Percentiles rank a stretch among this genome's conserved stretches.
These are phyloP conservation scores for Xiphydria camelus DNA, from an alignment of 2,888 invertebrate genomes.

Conservation along the genomic window DNA sequence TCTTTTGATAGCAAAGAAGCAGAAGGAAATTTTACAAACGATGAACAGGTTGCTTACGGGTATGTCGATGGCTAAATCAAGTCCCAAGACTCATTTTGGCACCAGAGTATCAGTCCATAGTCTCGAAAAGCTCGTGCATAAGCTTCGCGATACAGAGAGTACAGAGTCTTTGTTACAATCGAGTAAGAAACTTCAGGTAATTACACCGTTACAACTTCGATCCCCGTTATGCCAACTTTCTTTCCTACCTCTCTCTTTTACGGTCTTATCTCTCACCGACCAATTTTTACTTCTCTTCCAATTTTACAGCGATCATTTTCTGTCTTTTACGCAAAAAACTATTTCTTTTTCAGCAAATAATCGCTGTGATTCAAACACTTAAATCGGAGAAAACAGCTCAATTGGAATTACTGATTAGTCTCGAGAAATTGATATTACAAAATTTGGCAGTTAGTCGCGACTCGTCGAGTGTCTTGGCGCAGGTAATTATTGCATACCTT, in stretches of 20 bases:
- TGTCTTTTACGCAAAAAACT: not conserved
- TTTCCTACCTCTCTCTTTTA: no score
- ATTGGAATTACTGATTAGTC: slow-evolving; percentile 64
- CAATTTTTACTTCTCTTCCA: no score
- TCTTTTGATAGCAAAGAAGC: slow-evolving; percentile 46
- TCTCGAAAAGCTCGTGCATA: slow-evolving; percentile 50
- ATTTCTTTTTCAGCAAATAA: slow-evolving; percentile 49
- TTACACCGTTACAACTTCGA: no score
- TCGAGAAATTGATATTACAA: slow-evolving; percentile 67
- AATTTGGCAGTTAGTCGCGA: slow-evolving; percentile 62
- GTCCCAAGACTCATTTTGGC: slow-evolving; percentile 42
- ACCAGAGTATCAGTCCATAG: slow-evolving; percentile 52
- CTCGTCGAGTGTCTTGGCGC: slow-evolving; percentile 63
- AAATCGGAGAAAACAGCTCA: slow-evolving; percentile 62
- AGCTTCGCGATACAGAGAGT: slow-evolving; percentile 39
- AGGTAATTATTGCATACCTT: no score
- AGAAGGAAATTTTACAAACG: slow-evolving; percentile 42
- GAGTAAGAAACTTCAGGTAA: slow-evolving; percentile 49
- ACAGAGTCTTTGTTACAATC: slow-evolving; percentile 32
- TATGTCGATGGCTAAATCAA: slow-evolving; percentile 35
- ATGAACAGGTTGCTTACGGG: slow-evolving; percentile 46
- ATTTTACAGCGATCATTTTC: not conserved
- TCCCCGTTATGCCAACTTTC: no score
- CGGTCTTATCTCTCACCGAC: no score
- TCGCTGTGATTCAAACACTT: slow-evolving; percentile 64